Percentiles rank a stretch among this genome's conserved stretches.
Conservation (phyloP, 1,140 invertebrate genomes). For the Philopotamus ludificatus region DNA sequence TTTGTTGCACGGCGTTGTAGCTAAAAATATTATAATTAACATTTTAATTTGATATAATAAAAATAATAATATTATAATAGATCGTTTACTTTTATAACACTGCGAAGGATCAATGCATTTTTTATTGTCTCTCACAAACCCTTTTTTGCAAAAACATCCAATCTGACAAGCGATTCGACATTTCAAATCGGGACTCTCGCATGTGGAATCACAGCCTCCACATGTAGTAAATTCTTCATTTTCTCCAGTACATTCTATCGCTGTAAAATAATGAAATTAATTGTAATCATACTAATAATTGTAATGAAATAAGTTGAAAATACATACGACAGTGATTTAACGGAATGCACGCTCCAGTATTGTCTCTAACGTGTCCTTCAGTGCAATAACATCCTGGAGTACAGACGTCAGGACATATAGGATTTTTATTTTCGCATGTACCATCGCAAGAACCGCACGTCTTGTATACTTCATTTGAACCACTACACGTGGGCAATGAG, state of each 20-base stretch:
- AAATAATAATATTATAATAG: no score
- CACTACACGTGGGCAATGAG: no score
- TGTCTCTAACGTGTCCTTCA: slow-evolving; percentile 4
- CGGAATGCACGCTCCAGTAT: not conserved
- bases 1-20: no score
- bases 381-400: slow-evolving; percentile 12
- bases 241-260: not conserved
- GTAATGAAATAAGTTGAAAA: no score
- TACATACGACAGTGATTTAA: not conserved
- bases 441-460: slow-evolving; percentile 6
- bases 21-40: no score
- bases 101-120: no score
- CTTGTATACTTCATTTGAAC: slow-evolving; percentile 15
- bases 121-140: slow-evolving; percentile 12
- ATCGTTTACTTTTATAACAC: no score
- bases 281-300: no score
- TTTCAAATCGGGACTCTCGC: not conserved
- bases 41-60: no score
- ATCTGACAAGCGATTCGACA: not conserved
- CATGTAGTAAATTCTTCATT: slow-evolving; percentile 8
- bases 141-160: slow-evolving; percentile 20
- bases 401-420: not conserved
- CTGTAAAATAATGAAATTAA: no score
- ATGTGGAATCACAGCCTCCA: slow-evolving; percentile 16
- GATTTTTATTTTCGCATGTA: slow-evolving; percentile 9